These are phyloP conservation scores for Charaxes varanes DNA, from an alignment of 1,140 invertebrate species.

Conservation along the genomic window DNA sequence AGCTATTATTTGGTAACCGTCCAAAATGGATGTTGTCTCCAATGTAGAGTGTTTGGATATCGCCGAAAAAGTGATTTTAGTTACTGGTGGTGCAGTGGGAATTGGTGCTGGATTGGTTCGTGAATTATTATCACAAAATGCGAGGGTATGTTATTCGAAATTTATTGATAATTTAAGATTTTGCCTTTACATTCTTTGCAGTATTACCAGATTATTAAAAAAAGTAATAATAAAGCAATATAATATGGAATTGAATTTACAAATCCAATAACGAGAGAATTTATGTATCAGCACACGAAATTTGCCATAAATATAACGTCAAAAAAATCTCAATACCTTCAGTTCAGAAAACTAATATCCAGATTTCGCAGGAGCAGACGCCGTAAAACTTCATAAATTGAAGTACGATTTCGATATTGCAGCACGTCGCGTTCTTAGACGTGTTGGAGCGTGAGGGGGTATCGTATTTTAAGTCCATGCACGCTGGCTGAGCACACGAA, in stretches of 20 bases:
- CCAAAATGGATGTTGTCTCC: not conserved
- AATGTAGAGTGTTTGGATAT: conserved; percentile 20
- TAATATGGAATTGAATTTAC: not conserved
- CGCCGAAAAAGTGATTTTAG: conserved; percentile 52
- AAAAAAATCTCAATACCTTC: not conserved
- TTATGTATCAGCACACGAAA: not conserved
- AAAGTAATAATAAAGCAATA: too few relatives aligned
- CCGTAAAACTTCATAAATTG: conserved; percentile 17
- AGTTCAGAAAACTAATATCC: conserved; percentile 8
- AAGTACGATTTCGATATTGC: conserved; percentile 27
- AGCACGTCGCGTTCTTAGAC: conserved; percentile 59
- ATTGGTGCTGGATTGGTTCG: conserved; percentile 48
- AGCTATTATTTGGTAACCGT: not conserved
- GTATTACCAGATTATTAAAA: too few relatives aligned
- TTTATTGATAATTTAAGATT: too few relatives aligned
- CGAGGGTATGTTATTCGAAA: conserved; percentile 44
- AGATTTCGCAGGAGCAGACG: conserved; percentile 10
- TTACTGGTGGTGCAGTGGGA: conserved; percentile 54
- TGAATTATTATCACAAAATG: conserved; percentile 42
- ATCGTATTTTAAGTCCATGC: too few relatives aligned
- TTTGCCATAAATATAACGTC: not conserved
- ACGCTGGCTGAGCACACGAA: too few relatives aligned
- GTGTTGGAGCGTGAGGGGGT: conserved; percentile 45
- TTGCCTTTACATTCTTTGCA: too few relatives aligned
- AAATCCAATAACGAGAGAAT: not conserved